phyloP scores from a whole-genome alignment of 1,140 invertebrate species.

The Lasioglossum baleicum region DNA sequence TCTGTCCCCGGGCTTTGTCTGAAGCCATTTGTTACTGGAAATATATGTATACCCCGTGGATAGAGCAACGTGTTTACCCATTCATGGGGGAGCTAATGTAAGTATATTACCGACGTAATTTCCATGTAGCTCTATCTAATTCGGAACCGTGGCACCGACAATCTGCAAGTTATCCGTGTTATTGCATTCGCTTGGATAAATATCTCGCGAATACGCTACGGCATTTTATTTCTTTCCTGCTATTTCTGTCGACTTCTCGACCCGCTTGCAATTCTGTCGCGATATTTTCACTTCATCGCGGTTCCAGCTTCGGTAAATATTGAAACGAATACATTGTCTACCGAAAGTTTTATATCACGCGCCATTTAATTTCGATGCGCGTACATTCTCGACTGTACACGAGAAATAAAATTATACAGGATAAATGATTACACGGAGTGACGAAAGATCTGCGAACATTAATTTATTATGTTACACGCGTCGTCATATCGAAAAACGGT shows the following conservation, averaged over 20 bases:
- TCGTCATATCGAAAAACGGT: too few species aligned
- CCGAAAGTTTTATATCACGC: not conserved
- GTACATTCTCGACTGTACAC: too few species aligned
- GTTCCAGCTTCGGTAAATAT: too few species aligned
- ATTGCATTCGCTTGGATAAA: not conserved
- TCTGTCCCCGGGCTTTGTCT: not conserved
- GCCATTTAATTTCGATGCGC: not conserved
- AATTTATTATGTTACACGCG: too few species aligned
- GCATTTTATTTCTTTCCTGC: not conserved
- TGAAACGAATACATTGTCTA: not conserved
- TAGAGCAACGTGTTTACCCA: not conserved
- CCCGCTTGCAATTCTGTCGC: not conserved
- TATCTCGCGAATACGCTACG: not conserved
- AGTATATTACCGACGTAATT: conserved; percentile 8
- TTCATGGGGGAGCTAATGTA: not conserved
- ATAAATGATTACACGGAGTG: too few species aligned
- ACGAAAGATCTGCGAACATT: too few species aligned
- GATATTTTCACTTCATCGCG: not conserved
- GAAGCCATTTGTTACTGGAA: not conserved
- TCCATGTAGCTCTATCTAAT: not conserved
- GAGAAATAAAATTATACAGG: too few species aligned
- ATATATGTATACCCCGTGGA: not conserved
- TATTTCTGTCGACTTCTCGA: not conserved
- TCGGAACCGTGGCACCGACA: not conserved
- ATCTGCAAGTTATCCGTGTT: conserved; percentile 2